phyloP scores from a whole-genome alignment of 2,113 vertebrate genomes.

The Phalacrocorax aristotelis region DNA sequence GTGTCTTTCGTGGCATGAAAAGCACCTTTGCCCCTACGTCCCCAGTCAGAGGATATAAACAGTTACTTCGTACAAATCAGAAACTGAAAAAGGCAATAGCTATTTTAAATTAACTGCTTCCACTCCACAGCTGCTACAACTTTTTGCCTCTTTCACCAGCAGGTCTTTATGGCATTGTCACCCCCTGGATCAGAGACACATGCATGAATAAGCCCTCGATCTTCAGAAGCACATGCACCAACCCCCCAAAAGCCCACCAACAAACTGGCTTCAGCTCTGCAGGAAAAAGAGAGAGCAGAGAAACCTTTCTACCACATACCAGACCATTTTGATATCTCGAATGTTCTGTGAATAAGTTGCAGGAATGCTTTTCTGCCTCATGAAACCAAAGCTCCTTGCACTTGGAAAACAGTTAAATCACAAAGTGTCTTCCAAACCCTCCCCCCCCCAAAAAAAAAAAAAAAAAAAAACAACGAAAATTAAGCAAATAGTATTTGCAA shows the following conservation, averaged over 20 bases:
- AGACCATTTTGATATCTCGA: neutral
- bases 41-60: neutral
- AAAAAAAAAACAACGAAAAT: neutral
- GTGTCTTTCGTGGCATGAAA: neutral
- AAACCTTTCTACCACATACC: neutral
- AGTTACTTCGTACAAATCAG: neutral
- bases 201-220: neutral
- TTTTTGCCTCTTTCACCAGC: neutral
- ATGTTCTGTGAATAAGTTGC: neutral
- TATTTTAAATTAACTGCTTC: neutral
- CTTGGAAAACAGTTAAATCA: neutral
- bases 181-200: neutral
- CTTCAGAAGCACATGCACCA: neutral
- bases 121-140: neutral
- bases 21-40: neutral
- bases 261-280: neutral
- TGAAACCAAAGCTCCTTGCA: neutral
- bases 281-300: neutral
- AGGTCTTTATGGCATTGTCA: neutral
- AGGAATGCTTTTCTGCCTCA: neutral
- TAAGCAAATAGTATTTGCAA: neutral
- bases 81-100: neutral
- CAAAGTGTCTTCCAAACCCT: neutral
- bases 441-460: no score
- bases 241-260: accelerated